A percentile compares a stretch with the other conserved stretches of the same genome.
phyloP scores from a whole-genome alignment of 2,113 vertebrate genomes.

The Danionella cerebrum region DNA sequence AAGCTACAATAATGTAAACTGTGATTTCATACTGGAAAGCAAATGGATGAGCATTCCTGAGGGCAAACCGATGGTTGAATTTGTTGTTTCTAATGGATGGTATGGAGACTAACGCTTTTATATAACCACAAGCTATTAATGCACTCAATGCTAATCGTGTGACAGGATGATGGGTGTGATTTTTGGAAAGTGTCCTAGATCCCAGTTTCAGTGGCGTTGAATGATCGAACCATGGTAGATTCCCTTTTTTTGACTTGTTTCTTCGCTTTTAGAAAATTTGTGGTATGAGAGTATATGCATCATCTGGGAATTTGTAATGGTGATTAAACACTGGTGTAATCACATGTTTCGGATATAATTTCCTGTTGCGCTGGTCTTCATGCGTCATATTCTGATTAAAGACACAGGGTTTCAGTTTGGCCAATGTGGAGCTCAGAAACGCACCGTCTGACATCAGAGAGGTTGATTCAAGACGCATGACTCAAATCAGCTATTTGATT shows the following conservation, averaged over 20 bases:
- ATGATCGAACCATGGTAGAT: neutral
- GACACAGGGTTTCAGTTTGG: constrained; percentile 45
- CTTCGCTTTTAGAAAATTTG: neutral
- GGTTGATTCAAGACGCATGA: constrained; percentile 46
- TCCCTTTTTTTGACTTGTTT: constrained; percentile 10
- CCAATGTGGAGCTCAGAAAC: constrained; percentile 10
- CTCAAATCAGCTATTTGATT: constrained; percentile 45
- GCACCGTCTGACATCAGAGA: constrained; percentile 27
- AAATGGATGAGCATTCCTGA: neutral
- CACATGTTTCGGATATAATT: constrained; percentile 3
- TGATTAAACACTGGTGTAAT: constrained; percentile 1
- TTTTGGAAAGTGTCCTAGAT: neutral
- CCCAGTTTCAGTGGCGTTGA: neutral
- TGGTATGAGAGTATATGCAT: neutral
- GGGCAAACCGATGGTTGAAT: neutral
- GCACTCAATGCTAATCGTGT: neutral
- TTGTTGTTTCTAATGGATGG: neutral
- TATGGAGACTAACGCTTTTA: neutral
- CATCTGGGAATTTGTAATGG: neutral
- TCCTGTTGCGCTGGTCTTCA: neutral
- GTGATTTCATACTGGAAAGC: neutral
- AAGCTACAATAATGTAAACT: neutral
- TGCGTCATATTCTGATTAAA: constrained; percentile 22
- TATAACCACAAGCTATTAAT: neutral
- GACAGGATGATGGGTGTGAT: too few species aligned